These are phyloP conservation scores for Rhagoletis zephyria DNA, from an alignment of 1,140 invertebrate species.

Conservation along the genomic window DNA sequence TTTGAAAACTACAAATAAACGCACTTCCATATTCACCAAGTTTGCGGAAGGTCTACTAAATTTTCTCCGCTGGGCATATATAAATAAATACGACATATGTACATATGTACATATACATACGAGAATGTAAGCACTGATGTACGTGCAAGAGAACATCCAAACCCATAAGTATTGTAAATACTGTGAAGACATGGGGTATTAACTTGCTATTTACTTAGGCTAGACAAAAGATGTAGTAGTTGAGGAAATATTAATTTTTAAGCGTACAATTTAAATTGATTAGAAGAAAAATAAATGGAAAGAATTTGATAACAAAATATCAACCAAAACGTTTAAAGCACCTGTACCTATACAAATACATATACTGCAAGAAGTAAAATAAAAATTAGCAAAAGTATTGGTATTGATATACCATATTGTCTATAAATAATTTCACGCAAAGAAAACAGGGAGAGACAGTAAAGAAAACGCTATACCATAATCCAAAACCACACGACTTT, in stretches of 20 bases:
- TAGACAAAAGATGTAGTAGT: background rate
- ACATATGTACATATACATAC: background rate
- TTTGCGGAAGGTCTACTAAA: too few species aligned
- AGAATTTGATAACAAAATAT: background rate
- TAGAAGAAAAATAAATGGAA: background rate
- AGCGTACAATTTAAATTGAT: slow-evolving; percentile 3
- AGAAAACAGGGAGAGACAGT: background rate
- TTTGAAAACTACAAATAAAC: too few species aligned
- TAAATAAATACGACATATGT: background rate
- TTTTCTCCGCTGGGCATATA: background rate
- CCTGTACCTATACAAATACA: background rate
- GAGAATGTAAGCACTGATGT: too few species aligned
- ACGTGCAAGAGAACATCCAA: too few species aligned
- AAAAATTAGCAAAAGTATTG: background rate
- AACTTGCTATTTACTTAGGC: background rate
- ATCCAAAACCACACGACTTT: background rate
- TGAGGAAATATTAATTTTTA: background rate
- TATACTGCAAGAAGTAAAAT: background rate
- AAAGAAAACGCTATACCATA: background rate
- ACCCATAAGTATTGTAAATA: background rate
- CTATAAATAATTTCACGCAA: background rate
- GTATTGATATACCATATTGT: background rate
- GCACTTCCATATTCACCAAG: too few species aligned
- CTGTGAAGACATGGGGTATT: background rate
- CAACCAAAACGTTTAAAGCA: background rate